A percentile compares a stretch with the other conserved stretches of the same genome.
phyloP scores from a whole-genome alignment of 2,888 invertebrate genomes.

The Spisula subtruncata region DNA sequence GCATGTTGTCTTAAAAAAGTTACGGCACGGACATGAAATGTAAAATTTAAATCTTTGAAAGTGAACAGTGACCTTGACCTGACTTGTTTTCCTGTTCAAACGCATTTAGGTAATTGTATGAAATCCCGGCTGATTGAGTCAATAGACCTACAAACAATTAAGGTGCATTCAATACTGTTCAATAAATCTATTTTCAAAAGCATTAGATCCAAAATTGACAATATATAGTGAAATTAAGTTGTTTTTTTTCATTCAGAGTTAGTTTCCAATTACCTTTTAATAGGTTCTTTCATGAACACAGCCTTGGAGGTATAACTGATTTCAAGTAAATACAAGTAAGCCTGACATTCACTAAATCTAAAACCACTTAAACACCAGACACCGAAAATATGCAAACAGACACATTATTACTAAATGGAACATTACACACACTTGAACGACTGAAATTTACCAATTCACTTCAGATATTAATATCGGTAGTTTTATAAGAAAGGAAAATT shows the following conservation, averaged over 20 bases:
- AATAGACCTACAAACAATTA: too few species aligned
- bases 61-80: too few species aligned
- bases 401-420: background rate
- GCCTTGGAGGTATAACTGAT: background rate
- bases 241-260: background rate
- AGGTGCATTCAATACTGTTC: too few species aligned
- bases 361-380: background rate
- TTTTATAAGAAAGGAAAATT: background rate
- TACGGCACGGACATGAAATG: too few species aligned
- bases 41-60: too few species aligned
- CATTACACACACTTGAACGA: background rate
- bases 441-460: background rate
- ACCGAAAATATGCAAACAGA: background rate
- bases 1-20: too few species aligned
- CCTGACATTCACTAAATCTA: background rate
- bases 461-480: background rate
- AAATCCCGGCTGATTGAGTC: too few species aligned
- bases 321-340: background rate
- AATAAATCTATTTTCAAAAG: too few species aligned
- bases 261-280: background rate
- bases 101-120: too few species aligned
- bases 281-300: background rate
- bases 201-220: too few species aligned
- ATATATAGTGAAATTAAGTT: background rate
- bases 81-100: too few species aligned